Percentiles rank a stretch among this genome's conserved stretches.
Conservation (phyloP, 1,140 invertebrate genomes). For the Pseudomyrmex dendroicus region DNA sequence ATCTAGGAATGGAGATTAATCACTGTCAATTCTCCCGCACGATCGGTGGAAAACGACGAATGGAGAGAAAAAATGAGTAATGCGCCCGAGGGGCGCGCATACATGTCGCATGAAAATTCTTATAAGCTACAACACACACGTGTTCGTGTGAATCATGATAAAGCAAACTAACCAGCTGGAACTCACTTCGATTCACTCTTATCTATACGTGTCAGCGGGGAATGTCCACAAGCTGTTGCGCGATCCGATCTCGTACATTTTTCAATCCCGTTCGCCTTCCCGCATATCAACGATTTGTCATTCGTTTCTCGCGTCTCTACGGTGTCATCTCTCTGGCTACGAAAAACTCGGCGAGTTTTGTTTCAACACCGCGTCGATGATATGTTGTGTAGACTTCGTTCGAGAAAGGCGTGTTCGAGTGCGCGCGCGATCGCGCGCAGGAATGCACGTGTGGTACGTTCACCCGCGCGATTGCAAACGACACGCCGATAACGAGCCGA, state of each 20-base stretch:
- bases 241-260: slow-evolving; percentile 35
- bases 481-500: background rate
- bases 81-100: background rate
- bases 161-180: background rate
- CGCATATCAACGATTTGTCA: slow-evolving; percentile 30
- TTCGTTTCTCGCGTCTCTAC: background rate
- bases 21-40: slow-evolving; percentile 14
- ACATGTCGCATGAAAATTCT: slow-evolving; percentile 17
- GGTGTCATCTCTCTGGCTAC: background rate
- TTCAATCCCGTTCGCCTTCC: slow-evolving; percentile 14
- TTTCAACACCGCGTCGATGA: background rate
- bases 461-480: slow-evolving; percentile 10
- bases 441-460: background rate
- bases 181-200: slow-evolving; percentile 17
- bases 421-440: background rate
- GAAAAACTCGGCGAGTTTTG: background rate
- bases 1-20: slow-evolving; percentile 40
- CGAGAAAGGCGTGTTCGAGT: background rate
- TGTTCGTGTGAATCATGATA: slow-evolving; percentile 24
- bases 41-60: background rate
- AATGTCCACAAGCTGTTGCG: slow-evolving; percentile 46
- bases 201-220: slow-evolving; percentile 24
- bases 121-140: background rate
- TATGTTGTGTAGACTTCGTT: background rate
- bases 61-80: background rate